Conservation (phyloP, 2,888 invertebrate genomes). For the Mythimna ferrago region DNA sequence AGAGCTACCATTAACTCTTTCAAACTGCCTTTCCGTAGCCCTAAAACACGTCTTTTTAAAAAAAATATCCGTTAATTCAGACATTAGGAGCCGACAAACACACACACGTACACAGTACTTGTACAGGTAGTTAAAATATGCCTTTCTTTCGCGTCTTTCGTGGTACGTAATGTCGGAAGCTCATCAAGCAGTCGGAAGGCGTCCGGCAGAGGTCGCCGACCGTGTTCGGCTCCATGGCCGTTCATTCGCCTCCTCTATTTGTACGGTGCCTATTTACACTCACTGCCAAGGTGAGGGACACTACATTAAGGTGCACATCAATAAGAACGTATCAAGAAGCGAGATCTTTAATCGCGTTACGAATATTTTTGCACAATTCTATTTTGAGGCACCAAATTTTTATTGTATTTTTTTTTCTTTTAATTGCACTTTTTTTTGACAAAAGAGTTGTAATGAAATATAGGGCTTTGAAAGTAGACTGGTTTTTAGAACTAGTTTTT, state of each 20-base stretch:
- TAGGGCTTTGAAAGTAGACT: conserved; percentile 39
- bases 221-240: conserved; percentile 83
- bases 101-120: conserved; percentile 4
- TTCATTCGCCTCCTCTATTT: conserved; percentile 80
- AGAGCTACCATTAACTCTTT: no score
- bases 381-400: background rate
- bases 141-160: conserved; percentile 58
- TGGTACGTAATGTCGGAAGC: conserved; percentile 75
- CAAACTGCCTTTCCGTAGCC: no score
- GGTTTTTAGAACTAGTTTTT: conserved; percentile 57
- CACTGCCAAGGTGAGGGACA: conserved; percentile 86
- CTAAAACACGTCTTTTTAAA: background rate
- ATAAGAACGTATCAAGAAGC: conserved; percentile 50
- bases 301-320: conserved; percentile 57
- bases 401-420: conserved; percentile 2
- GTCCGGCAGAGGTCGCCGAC: conserved; percentile 82
- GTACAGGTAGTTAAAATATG: conserved; percentile 41
- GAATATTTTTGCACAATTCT: background rate
- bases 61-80: conserved; percentile 31
- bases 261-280: conserved; percentile 74
- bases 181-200: conserved; percentile 80
- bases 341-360: conserved; percentile 20
- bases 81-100: conserved; percentile 9
- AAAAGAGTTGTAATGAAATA: conserved; percentile 45
- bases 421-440: conserved; percentile 16